phyloP scores from a whole-genome alignment of 35 echinoderm and acorn worm species.

The Acanthaster planci region DNA sequence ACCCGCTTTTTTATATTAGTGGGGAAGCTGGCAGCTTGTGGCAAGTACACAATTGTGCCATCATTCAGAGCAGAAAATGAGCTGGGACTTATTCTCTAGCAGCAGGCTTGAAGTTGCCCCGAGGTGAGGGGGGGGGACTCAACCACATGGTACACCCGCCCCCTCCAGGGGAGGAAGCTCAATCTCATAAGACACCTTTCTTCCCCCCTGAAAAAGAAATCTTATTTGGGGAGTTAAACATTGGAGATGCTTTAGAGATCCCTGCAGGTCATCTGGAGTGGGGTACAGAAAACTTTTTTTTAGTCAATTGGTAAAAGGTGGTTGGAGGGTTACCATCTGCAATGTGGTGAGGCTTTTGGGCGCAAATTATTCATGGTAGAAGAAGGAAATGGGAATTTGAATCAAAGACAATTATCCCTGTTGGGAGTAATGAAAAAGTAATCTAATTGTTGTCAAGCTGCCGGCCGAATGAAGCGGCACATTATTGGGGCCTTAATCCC shows the following conservation, averaged over 20 bases:
- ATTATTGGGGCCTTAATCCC: background rate
- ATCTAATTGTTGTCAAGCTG: constrained; percentile 7
- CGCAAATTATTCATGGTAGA: constrained; percentile 23
- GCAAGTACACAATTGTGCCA: background rate
- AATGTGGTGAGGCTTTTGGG: background rate
- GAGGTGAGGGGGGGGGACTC: background rate
- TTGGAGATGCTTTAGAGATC: too few relatives aligned
- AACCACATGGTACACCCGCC: too few relatives aligned
- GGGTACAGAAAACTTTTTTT: too few relatives aligned
- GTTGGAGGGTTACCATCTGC: background rate
- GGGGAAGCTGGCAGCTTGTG: constrained; percentile 8
- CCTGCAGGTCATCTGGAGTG: too few relatives aligned
- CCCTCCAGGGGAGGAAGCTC: too few relatives aligned
- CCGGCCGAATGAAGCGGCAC: constrained; percentile 15
- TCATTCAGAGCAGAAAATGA: too few relatives aligned
- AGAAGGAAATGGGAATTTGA: constrained; percentile 22
- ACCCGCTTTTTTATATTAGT: constrained; percentile 2
- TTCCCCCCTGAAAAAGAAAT: too few relatives aligned
- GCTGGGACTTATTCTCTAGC: background rate
- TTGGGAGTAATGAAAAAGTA: constrained; percentile 30
- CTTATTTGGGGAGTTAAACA: too few relatives aligned
- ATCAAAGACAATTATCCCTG: constrained; percentile 29
- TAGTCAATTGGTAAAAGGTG: too few relatives aligned
- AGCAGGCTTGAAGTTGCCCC: constrained; percentile 13
- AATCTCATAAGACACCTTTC: too few relatives aligned